Base-by-base conservation (phyloP, 2,797 vertebrate genomes). In the Fistularia commersonii region DNA sequence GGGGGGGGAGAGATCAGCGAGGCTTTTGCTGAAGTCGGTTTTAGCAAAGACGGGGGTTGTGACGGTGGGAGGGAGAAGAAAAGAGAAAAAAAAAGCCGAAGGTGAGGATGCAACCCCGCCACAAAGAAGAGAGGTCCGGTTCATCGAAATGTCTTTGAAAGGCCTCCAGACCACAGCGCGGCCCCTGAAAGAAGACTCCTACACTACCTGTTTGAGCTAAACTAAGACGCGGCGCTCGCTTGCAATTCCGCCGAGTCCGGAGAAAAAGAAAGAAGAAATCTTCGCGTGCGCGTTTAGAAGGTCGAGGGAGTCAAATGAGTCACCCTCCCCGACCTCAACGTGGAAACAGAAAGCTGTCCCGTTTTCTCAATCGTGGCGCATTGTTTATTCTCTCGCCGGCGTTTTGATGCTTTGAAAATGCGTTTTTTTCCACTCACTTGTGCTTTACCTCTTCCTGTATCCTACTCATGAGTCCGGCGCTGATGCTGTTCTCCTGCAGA, bases 401-500 rank as follows among this genome's bases (percentile, higher is more conserved):
- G 32, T 62, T 8, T 3, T 42, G 33, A 6, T 62, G 23, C 23
- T 61, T 57, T 11, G 8, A 2, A 23, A 48, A 14, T 41, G 8
- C 36, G 14, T 49, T 48, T 49, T 48, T 47, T 35, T 50, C 45
- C 40, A 49, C 60, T 80, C 49, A 78, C 54, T 53, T 67, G 10
- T 8, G 13, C 72, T 69, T 80, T 0, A 92, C 75, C 62, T 87
- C 65, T 45, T 85, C 72, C 42, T 88, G 80, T 72, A 93, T 89
- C 64, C 83, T 80, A 3, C 66, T 81, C 79, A 90, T 80, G 7
- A 91, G 80, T 31, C 74, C 80, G 0, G 37, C 49, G 7, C 90
- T 90, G 68, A 93, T 88, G 48, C 64, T 44, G 62, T 93, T 93
- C 40, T 87, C 85, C 13, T 90, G 78, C 7, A 93, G 81, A 67